These are phyloP conservation scores for Pollenia griseotomentosa DNA, from an alignment of 2,888 invertebrate genomes.

Conservation along the genomic window DNA sequence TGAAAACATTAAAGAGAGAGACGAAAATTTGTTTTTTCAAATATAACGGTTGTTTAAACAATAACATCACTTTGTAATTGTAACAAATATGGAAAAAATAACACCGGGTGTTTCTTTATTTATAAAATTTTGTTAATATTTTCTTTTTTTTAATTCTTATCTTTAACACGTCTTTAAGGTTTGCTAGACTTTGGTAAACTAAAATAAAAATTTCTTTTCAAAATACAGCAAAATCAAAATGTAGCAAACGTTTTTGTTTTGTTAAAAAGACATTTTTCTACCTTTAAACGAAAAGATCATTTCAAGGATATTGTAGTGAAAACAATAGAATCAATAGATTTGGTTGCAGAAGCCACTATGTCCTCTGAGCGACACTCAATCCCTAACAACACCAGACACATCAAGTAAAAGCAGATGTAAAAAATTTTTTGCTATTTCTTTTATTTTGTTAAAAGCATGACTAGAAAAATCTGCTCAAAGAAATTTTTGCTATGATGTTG, in stretches of 20 bases:
- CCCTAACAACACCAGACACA: background rate
- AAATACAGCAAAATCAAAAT: slow-evolving; percentile 38
- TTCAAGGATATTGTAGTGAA: slow-evolving; percentile 65
- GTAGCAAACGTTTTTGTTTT: slow-evolving; percentile 50
- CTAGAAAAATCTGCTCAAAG: slow-evolving; percentile 48
- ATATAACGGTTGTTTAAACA: slow-evolving; percentile 51
- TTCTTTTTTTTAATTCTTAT: slow-evolving; percentile 18
- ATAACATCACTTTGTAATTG: background rate
- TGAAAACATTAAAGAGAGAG: background rate
- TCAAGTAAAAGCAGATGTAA: slow-evolving; percentile 66
- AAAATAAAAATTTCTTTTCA: slow-evolving; percentile 33
- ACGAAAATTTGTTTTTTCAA: background rate
- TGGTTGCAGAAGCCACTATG: slow-evolving; percentile 28
- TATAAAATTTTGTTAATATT: background rate
- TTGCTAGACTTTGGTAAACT: slow-evolving; percentile 58
- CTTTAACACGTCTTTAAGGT: slow-evolving; percentile 55
- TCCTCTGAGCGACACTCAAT: slow-evolving; percentile 22
- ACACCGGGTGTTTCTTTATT: slow-evolving; percentile 40
- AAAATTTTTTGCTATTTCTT: slow-evolving; percentile 11
- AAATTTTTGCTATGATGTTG: background rate
- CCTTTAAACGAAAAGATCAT: slow-evolving; percentile 58
- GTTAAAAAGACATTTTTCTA: slow-evolving; percentile 31
- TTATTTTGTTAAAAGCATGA: slow-evolving; percentile 56
- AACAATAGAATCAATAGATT: slow-evolving; percentile 56
- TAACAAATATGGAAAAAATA: slow-evolving; percentile 32